Evolutionary conservation across 1,140 invertebrate species (phyloP), one percentile per base, ranked within the genome.

Genomic region (Lepidurus packardi): DNA sequence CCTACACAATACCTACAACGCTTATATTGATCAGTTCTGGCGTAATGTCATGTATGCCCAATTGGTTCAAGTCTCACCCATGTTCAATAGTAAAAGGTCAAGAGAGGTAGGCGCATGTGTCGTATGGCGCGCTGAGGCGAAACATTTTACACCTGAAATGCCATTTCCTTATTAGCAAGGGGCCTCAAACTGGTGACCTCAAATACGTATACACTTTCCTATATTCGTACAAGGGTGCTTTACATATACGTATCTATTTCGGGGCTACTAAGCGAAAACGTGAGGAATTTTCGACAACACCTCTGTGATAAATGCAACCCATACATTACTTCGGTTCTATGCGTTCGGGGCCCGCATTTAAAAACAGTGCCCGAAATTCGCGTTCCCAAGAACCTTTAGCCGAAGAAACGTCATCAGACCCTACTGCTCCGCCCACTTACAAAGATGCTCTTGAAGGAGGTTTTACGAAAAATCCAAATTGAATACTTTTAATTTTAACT

Each of bases 1-100:
- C 34, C 34, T 4, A 34, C 4, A 34, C 34, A 34, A 34, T 34
- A 34, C 34, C 34, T 34, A 4, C 34, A 34, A 4, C 34, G 34
- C 34, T 34, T 34, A 34, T 34, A 34, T 34, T 34, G 34, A 34
- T 4, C 53, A 65, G 16, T n/a, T 21, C 53, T 65, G 53, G 53
- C 16, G 16, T n/a, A 6, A 16, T 65, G 53, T 65, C 53, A 65
- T 11, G 21, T 16, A n/a, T 47, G 10, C 16, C 45, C 45, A 1
- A 11, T 47, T 21, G 7, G 4, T 65, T n/a, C 16, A 65, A 65
- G 53, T 65, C 21, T 13, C 53, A 9, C 53, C 21, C 53, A 16
- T 65, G 21, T n/a, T 65, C 53, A 65, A 65, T 65, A 65, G 21
- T 65, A 21, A 65, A 65, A 65, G 53, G 13, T 65, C 53, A 65